phyloP scores from a whole-genome alignment of 2,888 invertebrate genomes.

The Priocnemis perturbator region DNA sequence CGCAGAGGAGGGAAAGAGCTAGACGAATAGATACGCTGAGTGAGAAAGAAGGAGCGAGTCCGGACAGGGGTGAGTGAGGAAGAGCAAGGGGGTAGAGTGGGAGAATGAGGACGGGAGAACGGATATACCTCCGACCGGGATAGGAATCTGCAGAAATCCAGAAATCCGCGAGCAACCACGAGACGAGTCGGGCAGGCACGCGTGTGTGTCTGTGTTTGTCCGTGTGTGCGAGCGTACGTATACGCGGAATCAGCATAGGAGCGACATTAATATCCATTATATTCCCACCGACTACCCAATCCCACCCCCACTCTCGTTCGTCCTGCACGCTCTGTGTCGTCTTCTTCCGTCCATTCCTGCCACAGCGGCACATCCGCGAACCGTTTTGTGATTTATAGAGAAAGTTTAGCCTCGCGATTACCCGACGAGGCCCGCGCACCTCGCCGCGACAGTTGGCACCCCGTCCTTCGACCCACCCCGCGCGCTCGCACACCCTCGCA shows the following conservation, averaged over 20 bases:
- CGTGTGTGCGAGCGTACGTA: constrained; percentile 23
- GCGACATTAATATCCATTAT: constrained; percentile 68
- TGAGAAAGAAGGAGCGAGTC: background rate
- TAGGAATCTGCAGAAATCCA: constrained; percentile 31
- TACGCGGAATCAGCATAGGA: constrained; percentile 61
- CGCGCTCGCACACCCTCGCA: constrained; percentile 15
- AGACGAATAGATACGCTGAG: background rate
- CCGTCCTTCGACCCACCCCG: constrained; percentile 31
- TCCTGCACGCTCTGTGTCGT: constrained; percentile 22
- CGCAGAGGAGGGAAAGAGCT: constrained; percentile 6
- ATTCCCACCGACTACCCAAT: constrained; percentile 51
- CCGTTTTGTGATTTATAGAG: constrained; percentile 66
- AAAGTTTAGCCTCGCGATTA: constrained; percentile 65
- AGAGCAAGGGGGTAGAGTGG: constrained; percentile 5
- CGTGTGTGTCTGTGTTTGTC: constrained; percentile 5
- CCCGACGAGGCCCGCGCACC: constrained; percentile 39
- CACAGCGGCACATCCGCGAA: constrained; percentile 43
- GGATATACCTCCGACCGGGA: constrained; percentile 30
- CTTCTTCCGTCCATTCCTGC: constrained; percentile 42
- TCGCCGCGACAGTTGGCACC: constrained; percentile 54
- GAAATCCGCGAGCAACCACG: constrained; percentile 34
- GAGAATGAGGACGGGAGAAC: constrained; percentile 19
- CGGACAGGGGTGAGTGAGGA: background rate
- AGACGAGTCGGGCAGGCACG: constrained; percentile 16
- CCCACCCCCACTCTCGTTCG: constrained; percentile 11